Evolutionary conservation across 2,113 vertebrate species (phyloP).

Genomic region (Odocoileus hemionus): DNA sequence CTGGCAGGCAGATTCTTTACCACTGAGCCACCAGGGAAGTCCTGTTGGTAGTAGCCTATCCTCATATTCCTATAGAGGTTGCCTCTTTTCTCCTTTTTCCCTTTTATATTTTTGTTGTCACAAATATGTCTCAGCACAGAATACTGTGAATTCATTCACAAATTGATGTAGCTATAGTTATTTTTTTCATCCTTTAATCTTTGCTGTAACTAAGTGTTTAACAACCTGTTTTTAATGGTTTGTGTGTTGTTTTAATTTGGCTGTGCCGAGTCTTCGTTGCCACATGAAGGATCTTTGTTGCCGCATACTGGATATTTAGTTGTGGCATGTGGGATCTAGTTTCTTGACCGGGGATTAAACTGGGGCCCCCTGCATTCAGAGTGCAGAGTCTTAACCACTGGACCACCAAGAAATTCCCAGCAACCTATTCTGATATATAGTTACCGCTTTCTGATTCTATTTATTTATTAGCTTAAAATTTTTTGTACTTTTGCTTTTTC

Average conservation of each 20-base stretch:
- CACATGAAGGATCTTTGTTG: neutral
- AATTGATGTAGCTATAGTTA: neutral
- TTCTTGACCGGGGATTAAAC: neutral
- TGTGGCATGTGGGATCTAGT: neutral
- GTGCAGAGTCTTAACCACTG: neutral
- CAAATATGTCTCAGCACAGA: neutral
- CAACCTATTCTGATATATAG: neutral
- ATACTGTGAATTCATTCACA: neutral
- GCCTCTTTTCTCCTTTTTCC: neutral
- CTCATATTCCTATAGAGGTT: neutral
- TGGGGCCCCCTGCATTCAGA: neutral
- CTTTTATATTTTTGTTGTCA: neutral
- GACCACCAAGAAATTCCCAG: neutral
- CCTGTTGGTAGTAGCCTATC: neutral
- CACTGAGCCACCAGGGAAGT: neutral
- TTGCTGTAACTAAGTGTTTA: neutral
- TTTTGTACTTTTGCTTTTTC: neutral
- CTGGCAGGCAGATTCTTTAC: neutral
- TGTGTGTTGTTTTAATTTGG: neutral
- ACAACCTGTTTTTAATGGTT: neutral
- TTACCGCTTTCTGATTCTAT: neutral
- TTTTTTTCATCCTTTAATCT: neutral
- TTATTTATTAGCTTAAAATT: neutral
- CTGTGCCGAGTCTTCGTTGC: neutral
- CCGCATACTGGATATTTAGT: neutral